Conservation (phyloP, 2,797 vertebrate species). For the Danio jaintianensis region DNA sequence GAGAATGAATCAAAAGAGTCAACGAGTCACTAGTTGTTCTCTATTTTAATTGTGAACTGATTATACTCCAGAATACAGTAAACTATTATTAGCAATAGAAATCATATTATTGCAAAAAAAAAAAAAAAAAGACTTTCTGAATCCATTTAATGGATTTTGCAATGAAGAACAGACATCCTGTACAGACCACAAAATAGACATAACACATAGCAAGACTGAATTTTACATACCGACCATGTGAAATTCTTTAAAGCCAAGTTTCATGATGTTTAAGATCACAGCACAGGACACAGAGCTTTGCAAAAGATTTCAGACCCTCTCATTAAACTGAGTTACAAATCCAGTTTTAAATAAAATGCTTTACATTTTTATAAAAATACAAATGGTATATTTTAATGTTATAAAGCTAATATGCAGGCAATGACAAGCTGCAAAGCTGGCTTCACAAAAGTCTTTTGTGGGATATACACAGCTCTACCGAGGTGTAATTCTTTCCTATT, state of each 20-base stretch:
- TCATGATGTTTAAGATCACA: constrained; percentile 21
- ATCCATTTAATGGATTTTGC: not conserved
- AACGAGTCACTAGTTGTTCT: not conserved
- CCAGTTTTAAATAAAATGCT: not conserved
- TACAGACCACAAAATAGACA: not conserved
- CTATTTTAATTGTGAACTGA: not conserved
- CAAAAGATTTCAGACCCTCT: constrained; percentile 19
- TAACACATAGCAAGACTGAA: not conserved
- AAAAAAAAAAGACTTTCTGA: not conserved
- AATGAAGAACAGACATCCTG: not conserved
- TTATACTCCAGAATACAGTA: not conserved
- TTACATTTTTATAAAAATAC: not conserved
- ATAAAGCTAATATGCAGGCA: not conserved
- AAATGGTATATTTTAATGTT: not conserved
- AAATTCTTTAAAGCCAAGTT: constrained; percentile 23
- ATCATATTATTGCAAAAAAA: too few relatives aligned
- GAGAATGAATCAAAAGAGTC: not conserved
- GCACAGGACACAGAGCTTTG: constrained; percentile 33
- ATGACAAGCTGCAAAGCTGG: not conserved
- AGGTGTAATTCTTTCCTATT: constrained; percentile 6
- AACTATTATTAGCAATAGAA: not conserved
- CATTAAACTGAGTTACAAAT: not conserved
- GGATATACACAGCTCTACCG: not conserved
- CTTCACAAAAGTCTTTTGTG: not conserved
- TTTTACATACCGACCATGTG: constrained; percentile 5